These are phyloP conservation scores for Syngnathoides biaculeatus DNA, from an alignment of 2,113 vertebrate genomes.

Conservation along the genomic window DNA sequence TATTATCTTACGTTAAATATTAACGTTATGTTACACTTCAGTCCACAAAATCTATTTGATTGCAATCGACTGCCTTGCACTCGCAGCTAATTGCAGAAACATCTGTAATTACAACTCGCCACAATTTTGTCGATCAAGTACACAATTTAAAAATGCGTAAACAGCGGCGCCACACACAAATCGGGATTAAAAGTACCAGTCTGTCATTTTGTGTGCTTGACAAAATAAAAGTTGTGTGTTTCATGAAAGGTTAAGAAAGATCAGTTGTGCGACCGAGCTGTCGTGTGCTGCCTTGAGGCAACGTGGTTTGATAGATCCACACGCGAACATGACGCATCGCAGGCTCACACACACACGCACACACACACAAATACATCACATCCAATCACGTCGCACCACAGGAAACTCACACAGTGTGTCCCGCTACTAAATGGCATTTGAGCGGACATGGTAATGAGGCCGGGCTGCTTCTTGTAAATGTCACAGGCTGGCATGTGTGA, in stretches of 20 bases:
- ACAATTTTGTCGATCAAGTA: too few species aligned
- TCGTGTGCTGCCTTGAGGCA: constrained; percentile 11
- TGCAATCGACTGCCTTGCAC: too few species aligned
- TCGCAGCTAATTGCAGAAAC: too few species aligned
- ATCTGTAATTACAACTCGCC: too few species aligned
- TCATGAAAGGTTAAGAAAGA: neutral
- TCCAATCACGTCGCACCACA: constrained; percentile 13
- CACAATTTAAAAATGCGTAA: neutral
- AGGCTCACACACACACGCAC: constrained; percentile 3
- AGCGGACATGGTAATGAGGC: constrained; percentile 37
- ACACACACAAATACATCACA: constrained; percentile 17
- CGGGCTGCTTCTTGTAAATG: constrained; percentile 32
- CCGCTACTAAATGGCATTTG: constrained; percentile 40
- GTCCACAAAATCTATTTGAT: too few species aligned
- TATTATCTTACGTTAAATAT: too few species aligned
- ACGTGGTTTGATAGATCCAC: constrained; percentile 16
- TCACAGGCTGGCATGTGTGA: constrained; percentile 26
- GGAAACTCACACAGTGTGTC: constrained; percentile 17
- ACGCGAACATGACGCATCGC: neutral
- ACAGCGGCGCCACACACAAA: neutral
- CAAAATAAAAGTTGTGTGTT: neutral
- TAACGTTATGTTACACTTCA: too few species aligned
- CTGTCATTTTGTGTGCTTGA: neutral
- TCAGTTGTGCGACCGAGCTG: constrained; percentile 8
- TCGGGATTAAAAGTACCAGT: neutral